Percentiles rank a stretch among this genome's conserved stretches.
phyloP scores from a whole-genome alignment of 2,797 vertebrate species.

The Halcyon chelicuti region DNA sequence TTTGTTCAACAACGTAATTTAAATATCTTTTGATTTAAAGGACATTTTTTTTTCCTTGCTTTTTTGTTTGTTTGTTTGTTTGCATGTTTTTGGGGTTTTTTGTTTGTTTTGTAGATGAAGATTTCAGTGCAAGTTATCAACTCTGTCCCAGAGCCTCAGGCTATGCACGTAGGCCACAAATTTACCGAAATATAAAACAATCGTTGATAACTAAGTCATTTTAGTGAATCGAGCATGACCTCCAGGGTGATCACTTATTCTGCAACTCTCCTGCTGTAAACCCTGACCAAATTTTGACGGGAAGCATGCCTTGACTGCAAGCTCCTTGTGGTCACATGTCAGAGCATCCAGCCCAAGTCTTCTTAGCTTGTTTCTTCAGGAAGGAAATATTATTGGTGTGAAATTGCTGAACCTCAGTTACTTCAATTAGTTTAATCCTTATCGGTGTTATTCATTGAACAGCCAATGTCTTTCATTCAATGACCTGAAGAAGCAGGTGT shows the following conservation, averaged over 20 bases:
- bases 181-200: constrained; percentile 4
- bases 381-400: neutral
- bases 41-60: neutral
- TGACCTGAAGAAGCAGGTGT: neutral
- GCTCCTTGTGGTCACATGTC: neutral
- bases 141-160: neutral
- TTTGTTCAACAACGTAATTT: neutral
- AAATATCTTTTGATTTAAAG: neutral
- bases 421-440: neutral
- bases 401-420: neutral
- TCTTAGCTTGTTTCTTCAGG: neutral
- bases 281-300: neutral
- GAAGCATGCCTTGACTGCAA: neutral
- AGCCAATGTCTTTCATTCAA: neutral
- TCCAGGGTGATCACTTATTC: neutral
- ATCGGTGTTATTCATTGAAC: neutral
- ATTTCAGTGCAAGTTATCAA: neutral
- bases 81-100: neutral
- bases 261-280: neutral
- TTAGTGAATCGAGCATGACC: constrained; percentile 25
- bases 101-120: neutral
- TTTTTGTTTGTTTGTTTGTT: neutral
- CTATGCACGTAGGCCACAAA: neutral
- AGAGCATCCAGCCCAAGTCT: neutral
- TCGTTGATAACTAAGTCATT: neutral